Evolutionary conservation across 2,113 vertebrate species (phyloP).

Genomic region (Callipepla californica): DNA sequence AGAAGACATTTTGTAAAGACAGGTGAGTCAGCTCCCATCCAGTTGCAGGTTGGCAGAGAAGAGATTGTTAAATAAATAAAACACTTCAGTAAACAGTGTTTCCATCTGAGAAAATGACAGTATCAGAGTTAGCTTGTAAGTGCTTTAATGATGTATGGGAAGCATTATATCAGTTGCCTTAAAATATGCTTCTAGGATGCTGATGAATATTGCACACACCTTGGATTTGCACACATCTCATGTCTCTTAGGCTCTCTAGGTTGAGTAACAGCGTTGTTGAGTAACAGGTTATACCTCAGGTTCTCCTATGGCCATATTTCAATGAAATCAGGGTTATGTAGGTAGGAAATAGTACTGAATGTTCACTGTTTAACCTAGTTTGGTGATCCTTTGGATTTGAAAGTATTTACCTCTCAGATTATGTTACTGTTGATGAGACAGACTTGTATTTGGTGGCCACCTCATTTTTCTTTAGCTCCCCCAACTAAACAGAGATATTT

Average conservation of each 20-base stretch:
- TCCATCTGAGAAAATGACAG: neutral
- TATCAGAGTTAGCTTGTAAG: neutral
- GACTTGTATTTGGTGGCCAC: neutral
- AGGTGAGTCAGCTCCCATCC: neutral
- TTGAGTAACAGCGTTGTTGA: neutral
- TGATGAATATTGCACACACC: neutral
- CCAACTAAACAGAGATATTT: neutral
- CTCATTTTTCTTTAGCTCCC: neutral
- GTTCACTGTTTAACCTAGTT: neutral
- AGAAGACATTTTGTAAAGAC: neutral
- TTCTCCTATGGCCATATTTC: neutral
- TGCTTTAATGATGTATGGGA: neutral
- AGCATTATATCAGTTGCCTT: accelerated
- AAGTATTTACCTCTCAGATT: neutral
- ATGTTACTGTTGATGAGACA: neutral
- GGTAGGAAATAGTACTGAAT: neutral
- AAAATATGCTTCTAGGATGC: neutral
- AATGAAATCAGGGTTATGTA: neutral
- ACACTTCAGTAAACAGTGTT: neutral
- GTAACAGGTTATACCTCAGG: neutral
- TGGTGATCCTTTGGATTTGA: neutral
- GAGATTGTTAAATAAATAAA: neutral
- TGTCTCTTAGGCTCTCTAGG: neutral
- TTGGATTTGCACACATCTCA: neutral
- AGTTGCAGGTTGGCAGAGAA: neutral